phyloP scores from a whole-genome alignment of 2,797 vertebrate genomes.

The Oryzias sinensis region DNA sequence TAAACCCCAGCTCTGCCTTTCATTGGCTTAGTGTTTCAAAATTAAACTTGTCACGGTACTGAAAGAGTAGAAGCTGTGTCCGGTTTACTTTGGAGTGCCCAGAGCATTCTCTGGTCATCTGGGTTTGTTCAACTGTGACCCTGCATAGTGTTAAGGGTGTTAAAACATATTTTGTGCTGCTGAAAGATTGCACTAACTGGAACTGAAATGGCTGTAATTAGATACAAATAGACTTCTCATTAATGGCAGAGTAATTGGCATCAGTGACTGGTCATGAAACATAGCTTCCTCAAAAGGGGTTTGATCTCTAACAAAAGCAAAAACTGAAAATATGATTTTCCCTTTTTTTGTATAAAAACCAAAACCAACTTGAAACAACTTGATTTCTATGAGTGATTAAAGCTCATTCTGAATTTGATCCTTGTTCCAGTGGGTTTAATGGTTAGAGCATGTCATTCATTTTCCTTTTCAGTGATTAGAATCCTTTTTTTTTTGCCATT shows the following conservation, averaged over 20 bases:
- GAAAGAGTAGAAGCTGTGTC: constrained; percentile 46
- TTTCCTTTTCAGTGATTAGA: constrained; percentile 27
- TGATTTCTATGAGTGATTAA: constrained; percentile 21
- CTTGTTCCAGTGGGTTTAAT: constrained; percentile 31
- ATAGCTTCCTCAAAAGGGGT: too few species aligned
- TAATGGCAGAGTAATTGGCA: constrained; percentile 37
- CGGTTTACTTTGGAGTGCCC: constrained; percentile 67
- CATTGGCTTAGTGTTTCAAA: constrained; percentile 46
- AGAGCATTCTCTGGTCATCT: constrained; percentile 66
- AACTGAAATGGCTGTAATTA: constrained; percentile 36
- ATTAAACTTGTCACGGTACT: constrained; percentile 47
- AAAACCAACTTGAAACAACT: constrained; percentile 29
- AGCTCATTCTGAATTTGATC: constrained; percentile 13
- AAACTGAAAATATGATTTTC: neutral
- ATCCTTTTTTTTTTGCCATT: constrained; percentile 21
- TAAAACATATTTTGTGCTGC: constrained; percentile 42
- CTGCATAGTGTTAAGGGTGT: constrained; percentile 61
- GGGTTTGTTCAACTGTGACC: constrained; percentile 71
- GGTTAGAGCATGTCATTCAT: constrained; percentile 36
- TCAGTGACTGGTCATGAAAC: neutral
- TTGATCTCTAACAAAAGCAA: neutral
- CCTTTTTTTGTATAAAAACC: constrained; percentile 34
- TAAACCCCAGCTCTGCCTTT: constrained; percentile 31
- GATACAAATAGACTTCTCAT: constrained; percentile 36
- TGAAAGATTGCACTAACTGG: constrained; percentile 28